Evolutionary conservation across 2,113 vertebrate species (phyloP), one percentile per base, ranked within the genome.

Genomic region (Hemiscyllium ocellatum): DNA sequence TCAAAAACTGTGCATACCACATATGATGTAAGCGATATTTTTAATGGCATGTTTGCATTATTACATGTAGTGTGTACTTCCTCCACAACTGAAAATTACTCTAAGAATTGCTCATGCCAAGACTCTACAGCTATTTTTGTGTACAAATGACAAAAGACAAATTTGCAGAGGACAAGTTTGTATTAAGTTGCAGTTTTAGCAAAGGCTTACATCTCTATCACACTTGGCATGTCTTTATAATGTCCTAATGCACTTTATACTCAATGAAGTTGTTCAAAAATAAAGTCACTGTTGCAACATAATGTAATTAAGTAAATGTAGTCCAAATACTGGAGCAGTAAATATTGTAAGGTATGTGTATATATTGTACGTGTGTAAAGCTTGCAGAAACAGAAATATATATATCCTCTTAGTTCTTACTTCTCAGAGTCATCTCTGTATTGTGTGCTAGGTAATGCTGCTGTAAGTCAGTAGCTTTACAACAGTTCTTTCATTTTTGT

Each of bases 401-500:
- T 8, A 76, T 8, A 52, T 29, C 50, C 33, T 93, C n/a, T 93
- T 17, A 37, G 89, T 42, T 42, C 56, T 89, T 89, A 33, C 50
- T 61, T 15, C 42, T 50, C 66, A 52, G 22, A 52, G 94, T 95
- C 69, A 95, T 95, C 47, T 33, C 8, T 72, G 66, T 68, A 94
- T 94, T 68, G 91, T 94, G 94, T 20, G 26, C 26, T 19, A n/a
- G 69, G 7, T 95, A 72, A 90, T 50, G 42, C 22, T 50, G 37
- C 68, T 70, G 68, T 95, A 26, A 95, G 93, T 95, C 6, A 95
- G 15, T 95, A 72, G 93, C 65, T 95, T 50, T 50, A 42, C 37
- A 70, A 86, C 3, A 47, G 26, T 72, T 76, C 47, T 95, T 95
- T 95, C 42, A 95, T 95, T 95, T 95, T 72, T 29, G 69, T 72